These are phyloP conservation scores for Leptobrachium leishanense DNA, from an alignment of 2,113 vertebrate genomes.

Conservation along the genomic window DNA sequence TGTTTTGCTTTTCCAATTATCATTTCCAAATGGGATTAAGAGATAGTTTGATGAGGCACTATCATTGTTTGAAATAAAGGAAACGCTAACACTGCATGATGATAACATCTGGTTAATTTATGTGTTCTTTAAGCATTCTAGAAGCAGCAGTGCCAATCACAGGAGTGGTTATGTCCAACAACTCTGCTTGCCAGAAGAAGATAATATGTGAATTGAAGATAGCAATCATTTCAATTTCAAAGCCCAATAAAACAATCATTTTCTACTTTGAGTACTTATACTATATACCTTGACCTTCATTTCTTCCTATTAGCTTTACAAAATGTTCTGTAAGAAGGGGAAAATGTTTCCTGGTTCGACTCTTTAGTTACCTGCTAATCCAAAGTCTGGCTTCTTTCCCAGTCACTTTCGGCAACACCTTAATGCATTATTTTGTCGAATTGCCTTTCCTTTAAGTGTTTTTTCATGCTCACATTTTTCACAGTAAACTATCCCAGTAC, in stretches of 20 bases:
- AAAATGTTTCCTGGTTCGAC: conserved; percentile 18
- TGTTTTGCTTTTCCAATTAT: no score
- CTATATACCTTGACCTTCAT: conserved; percentile 17
- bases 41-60: no score
- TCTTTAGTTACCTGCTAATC: conserved; percentile 21
- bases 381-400: conserved; percentile 36
- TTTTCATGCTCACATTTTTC: conserved; percentile 34
- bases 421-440: conserved; percentile 32
- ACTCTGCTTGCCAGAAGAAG: no score
- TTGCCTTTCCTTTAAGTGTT: conserved; percentile 37
- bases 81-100: no score
- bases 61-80: no score
- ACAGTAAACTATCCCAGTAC: neutral
- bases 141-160: no score
- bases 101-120: no score
- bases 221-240: no score
- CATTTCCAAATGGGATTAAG: no score
- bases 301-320: conserved; percentile 17
- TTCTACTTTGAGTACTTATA: neutral
- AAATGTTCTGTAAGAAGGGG: conserved; percentile 32
- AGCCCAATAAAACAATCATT: neutral
- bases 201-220: no score
- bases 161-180: no score
- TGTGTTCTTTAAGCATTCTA: no score
- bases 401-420: conserved; percentile 25